Evolutionary conservation across 1,140 invertebrate species (phyloP).

Genomic region (Anastatus disparis): DNA sequence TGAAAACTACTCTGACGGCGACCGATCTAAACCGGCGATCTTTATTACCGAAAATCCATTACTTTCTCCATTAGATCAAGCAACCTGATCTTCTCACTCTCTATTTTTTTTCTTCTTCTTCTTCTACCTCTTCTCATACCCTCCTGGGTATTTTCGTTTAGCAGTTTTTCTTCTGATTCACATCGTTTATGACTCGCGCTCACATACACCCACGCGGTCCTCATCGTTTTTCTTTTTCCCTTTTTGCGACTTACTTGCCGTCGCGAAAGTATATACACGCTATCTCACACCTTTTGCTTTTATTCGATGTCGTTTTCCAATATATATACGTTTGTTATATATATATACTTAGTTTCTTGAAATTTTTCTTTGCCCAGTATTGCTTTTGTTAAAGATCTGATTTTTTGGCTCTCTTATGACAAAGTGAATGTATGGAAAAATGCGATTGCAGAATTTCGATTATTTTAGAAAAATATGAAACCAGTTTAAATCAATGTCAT

Average conservation of each 20-base stretch:
- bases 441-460: too few relatives aligned
- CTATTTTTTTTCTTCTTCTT: not conserved
- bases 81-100: constrained; percentile 51
- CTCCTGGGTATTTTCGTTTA: constrained; percentile 64
- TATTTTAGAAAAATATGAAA: too few relatives aligned
- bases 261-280: too few relatives aligned
- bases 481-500: too few relatives aligned
- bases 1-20: constrained; percentile 29
- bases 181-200: constrained; percentile 62
- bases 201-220: too few relatives aligned
- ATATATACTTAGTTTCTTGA: not conserved
- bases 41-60: constrained; percentile 67
- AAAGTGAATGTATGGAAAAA: too few relatives aligned
- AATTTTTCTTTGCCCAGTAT: too few relatives aligned
- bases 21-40: constrained; percentile 59
- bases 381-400: not conserved
- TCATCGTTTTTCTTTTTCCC: constrained; percentile 44
- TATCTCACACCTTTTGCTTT: constrained; percentile 41
- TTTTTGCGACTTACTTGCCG: too few relatives aligned
- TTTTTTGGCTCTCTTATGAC: too few relatives aligned
- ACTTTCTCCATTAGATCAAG: constrained; percentile 66
- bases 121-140: too few relatives aligned
- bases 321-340: not conserved
- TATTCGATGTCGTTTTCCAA: constrained; percentile 27
- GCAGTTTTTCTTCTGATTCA: constrained; percentile 66